phyloP scores from a whole-genome alignment of 2,113 vertebrate species.

The Rhea americana region DNA sequence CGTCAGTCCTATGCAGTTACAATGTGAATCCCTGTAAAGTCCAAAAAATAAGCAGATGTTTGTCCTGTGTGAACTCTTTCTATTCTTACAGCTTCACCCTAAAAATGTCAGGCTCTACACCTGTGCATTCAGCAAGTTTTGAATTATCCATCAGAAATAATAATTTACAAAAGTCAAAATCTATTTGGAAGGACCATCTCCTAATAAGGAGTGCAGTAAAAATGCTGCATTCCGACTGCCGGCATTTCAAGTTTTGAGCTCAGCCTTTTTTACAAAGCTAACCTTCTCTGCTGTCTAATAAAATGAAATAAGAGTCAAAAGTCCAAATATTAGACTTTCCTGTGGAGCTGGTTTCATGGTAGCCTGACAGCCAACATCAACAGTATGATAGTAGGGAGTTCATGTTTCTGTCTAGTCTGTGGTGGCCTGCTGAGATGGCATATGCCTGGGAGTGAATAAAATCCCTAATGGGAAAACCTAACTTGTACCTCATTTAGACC shows the following conservation, averaged over 20 bases:
- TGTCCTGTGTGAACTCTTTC: conserved; percentile 21
- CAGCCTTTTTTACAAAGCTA: conserved; percentile 51
- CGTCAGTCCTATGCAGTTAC: background rate
- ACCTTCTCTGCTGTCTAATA: conserved; percentile 70
- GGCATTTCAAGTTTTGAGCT: conserved; percentile 42
- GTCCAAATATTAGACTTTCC: conserved; percentile 86
- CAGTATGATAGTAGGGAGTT: conserved; percentile 55
- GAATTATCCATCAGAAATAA: background rate
- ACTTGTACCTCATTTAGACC: background rate
- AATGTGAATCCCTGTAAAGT: background rate
- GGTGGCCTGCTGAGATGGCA: conserved; percentile 69
- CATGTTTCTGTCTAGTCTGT: conserved; percentile 80
- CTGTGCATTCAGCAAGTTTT: background rate
- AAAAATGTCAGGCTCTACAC: background rate
- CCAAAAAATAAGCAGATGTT: background rate
- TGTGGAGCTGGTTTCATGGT: conserved; percentile 68
- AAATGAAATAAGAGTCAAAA: conserved; percentile 78
- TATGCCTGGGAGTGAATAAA: conserved; percentile 51
- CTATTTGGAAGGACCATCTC: background rate
- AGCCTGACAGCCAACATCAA: conserved; percentile 74
- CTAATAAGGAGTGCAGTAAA: background rate
- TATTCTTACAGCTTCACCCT: background rate
- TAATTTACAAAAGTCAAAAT: background rate
- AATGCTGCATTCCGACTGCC: background rate
- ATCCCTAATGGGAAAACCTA: conserved; percentile 6